Conservation (phyloP, 2,113 vertebrate genomes). For the Hyla sarda region DNA sequence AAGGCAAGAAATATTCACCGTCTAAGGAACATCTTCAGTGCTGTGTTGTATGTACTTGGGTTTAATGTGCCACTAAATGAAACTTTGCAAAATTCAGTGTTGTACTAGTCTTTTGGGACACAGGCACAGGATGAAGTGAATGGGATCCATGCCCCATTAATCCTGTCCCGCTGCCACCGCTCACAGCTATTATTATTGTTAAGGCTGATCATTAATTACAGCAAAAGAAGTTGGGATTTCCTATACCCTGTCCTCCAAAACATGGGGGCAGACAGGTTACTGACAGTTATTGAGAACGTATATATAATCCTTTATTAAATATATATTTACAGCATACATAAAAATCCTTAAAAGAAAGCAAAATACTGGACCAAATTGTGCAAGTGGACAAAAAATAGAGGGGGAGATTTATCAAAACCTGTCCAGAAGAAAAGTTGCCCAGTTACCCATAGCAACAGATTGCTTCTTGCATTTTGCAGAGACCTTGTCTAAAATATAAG, state of each 20-base stretch:
- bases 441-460: no score
- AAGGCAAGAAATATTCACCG: neutral
- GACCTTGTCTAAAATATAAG: no score
- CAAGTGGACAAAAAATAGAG: no score
- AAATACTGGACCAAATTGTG: no score
- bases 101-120: constrained; percentile 30
- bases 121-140: neutral
- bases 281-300: no score
- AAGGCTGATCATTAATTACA: neutral
- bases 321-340: no score
- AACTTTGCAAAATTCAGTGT: constrained; percentile 25
- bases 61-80: constrained; percentile 43
- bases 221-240: neutral
- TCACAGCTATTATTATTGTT: neutral
- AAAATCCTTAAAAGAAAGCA: no score
- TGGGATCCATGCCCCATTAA: constrained; percentile 13
- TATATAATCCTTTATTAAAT: no score
- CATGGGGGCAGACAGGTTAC: neutral
- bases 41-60: neutral
- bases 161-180: neutral
- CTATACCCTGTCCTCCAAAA: neutral
- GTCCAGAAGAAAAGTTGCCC: no score
- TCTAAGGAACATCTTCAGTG: neutral
- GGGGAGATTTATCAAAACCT: no score
- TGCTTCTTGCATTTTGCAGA: no score